A percentile compares a stretch with the other conserved stretches of the same genome.
phyloP scores from a whole-genome alignment of 2,113 vertebrate species.

The Chiloscyllium plagiosum region DNA sequence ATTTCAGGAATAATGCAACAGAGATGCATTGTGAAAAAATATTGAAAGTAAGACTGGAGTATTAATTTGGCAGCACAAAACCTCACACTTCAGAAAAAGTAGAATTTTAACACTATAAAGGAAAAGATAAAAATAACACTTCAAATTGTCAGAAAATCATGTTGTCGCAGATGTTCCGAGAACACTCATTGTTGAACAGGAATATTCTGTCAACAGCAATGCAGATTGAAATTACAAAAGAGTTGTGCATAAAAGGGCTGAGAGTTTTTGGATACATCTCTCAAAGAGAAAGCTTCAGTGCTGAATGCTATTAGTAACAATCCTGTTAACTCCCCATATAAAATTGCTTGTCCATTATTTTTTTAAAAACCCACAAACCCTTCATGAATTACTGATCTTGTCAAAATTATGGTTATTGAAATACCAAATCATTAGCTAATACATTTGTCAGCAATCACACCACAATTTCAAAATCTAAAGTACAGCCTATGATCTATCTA shows the following conservation, averaged over 20 bases:
- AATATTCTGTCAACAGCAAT: not conserved
- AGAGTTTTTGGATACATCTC: not conserved
- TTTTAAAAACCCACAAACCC: not conserved
- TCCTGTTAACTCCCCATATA: not conserved
- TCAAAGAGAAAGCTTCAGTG: not conserved
- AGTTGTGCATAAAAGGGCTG: not conserved
- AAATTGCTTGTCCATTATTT: not conserved
- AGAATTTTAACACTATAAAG: not conserved
- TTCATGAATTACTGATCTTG: not conserved
- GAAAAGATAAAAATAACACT: not conserved
- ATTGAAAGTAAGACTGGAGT: not conserved
- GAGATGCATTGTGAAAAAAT: not conserved
- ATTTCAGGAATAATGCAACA: not conserved
- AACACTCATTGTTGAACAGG: not conserved
- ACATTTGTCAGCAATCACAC: not conserved
- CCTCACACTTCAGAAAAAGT: not conserved
- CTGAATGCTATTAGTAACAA: not conserved
- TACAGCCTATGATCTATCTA: not conserved
- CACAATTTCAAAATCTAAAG: not conserved
- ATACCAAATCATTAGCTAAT: not conserved
- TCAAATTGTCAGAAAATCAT: constrained; percentile 20
- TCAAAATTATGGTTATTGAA: not conserved
- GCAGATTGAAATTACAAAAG: not conserved
- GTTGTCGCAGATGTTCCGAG: not conserved
- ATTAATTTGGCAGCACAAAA: not conserved